Base-by-base conservation (phyloP, 2,888 invertebrate species). In the Itoplectis maculator region DNA sequence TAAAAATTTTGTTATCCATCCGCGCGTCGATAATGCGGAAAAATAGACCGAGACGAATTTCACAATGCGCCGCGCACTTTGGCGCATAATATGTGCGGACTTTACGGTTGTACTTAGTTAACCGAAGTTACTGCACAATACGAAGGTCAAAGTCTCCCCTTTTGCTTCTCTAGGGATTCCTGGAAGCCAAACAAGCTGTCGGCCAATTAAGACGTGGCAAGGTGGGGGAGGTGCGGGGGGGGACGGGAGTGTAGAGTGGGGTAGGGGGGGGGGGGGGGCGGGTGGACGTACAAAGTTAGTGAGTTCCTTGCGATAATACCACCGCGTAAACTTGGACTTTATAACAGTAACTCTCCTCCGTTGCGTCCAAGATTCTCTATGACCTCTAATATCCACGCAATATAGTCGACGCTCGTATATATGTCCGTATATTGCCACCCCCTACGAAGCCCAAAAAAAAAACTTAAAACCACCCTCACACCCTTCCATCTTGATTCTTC, bases 61-160 rank as follows among this genome's bases (percentile, higher is more conserved):
- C 59, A 15, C 35, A 35, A 59, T 35, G 35, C n/a, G 35, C 29
- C 9, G 2, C 35, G 35, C 6, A 59, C 35, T 59, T 59, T 29
- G 35, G 7, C n/a, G 13, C 35, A 29, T 37, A 59, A 59, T 59
- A 37, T n/a, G 59, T 4, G 6, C 56, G 11, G 56, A 70, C 56
- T 29, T 40, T 40, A 15, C 37, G 7, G 13, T 68, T n/a, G 49
- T 54, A 40, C 59, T 59, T 59, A 59, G n/a, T 45, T 6, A 49
- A 68, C 49, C 8, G 18, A 42, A 56, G 49, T 49, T 40, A 42
- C 8, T 13, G 49, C 40, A 69, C 49, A 69, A 49, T 68, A 35
- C 69, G 51, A 77, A 77, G 77, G 77, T 77, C 65, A 78, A 78
- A 65, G 70, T 78, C 63, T 77, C 40, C 69, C 69, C 61, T 56